These are phyloP conservation scores for Galerucella pusilla DNA, from an alignment of 2,888 invertebrate species.

Conservation along the genomic window DNA sequence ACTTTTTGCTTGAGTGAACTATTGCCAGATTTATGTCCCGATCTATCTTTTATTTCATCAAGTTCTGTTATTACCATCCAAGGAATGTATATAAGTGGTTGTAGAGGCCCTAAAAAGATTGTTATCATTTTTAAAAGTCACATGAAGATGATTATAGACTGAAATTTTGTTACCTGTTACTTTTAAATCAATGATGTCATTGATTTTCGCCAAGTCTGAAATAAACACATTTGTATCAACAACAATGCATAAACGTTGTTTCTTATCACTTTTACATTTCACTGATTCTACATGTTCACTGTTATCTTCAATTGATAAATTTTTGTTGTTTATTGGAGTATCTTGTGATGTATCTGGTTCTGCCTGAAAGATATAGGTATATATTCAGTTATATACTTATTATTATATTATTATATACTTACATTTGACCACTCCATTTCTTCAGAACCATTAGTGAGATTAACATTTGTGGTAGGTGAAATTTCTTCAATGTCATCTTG, in stretches of 20 bases:
- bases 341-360: constrained; percentile 35
- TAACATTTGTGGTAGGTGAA: constrained; percentile 15
- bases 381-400: not conserved
- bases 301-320: not conserved
- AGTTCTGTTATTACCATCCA: constrained; percentile 73
- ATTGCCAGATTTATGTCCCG: constrained; percentile 9
- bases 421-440: constrained; percentile 51
- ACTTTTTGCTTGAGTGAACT: constrained; percentile 35
- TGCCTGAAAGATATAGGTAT: constrained; percentile 36
- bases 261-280: constrained; percentile 22
- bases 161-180: constrained; percentile 40
- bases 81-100: constrained; percentile 68
- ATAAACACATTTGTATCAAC: constrained; percentile 68
- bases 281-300: constrained; percentile 14
- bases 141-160: too few relatives aligned
- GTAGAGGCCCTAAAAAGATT: constrained; percentile 50
- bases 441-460: constrained; percentile 29
- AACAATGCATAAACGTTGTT: constrained; percentile 60
- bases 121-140: too few relatives aligned
- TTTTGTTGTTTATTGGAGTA: not conserved
- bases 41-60: constrained; percentile 67
- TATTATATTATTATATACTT: constrained; percentile 29
- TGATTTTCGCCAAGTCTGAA: constrained; percentile 61
- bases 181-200: constrained; percentile 56
- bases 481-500: not conserved